Evolutionary conservation across 2,113 vertebrate genomes (phyloP), one percentile per base, ranked within the genome.

Genomic region (Regulus satrapa): DNA sequence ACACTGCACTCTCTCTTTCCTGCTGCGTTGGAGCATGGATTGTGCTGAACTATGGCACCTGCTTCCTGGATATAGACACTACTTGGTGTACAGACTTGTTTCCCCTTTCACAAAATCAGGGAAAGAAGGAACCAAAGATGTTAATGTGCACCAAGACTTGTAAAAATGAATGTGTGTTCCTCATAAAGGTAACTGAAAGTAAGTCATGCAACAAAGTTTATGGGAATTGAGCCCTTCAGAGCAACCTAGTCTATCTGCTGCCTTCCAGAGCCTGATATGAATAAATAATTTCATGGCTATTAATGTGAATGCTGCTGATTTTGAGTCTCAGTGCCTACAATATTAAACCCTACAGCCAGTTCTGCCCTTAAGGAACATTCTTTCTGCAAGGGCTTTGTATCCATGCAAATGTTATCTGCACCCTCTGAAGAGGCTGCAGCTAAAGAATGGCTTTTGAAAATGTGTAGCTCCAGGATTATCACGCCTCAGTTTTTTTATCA

Each of bases 371-470:
- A 92, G 74, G 66, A 95, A 48, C 78, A 20, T 73, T 83, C 41
- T 89, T 94, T 95, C 71, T 83, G 62, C 81, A 85, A 76, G 68
- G 89, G 38, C 92, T 94, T 94, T 95, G 81, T 94, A 76, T 93
- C 94, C 78, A 51, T 83, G 89, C 93, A 82, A 93, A 92, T 92
- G 74, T 89, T 95, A 96, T 96, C 93, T 92, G 41, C 46, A 83
- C 34, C 38, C 71, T 94, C 89, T 94, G 89, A 95, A 95, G 93
- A 94, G 72, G 63, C 91, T 88, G 43, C 40, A 88, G 89, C 89
- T 93, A n/a, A 89, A 93, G 85, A 92, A 85, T 55, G n/a, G 58
- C 74, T 93, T 96, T 94, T 94, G 95, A 94, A 95, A 95, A 91
- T 85, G 74, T 68, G 66, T 89, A 92, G 85, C 3, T 0, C 92